A percentile compares a stretch with the other conserved stretches of the same genome.
phyloP scores from a whole-genome alignment of 2,113 vertebrate genomes.

The Ascaphus truei region DNA sequence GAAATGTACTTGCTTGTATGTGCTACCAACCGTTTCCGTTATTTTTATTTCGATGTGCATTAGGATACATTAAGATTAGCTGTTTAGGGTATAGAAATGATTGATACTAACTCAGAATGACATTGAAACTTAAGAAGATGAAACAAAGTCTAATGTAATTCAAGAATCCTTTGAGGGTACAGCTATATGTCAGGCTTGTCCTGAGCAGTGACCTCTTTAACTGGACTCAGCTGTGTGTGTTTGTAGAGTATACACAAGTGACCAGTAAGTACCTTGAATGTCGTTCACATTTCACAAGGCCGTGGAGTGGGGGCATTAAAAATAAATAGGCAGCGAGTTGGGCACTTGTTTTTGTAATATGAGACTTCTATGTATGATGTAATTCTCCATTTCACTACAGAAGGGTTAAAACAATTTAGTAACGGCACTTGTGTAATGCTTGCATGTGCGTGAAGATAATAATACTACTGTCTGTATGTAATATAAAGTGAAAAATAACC shows the following conservation, averaged over 20 bases:
- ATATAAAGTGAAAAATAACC: too few species aligned
- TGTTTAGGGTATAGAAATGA: too few species aligned
- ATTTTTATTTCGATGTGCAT: too few species aligned
- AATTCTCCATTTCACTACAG: neutral
- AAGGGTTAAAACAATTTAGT: neutral
- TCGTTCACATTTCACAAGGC: neutral
- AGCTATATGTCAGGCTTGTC: neutral
- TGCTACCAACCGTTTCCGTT: too few species aligned
- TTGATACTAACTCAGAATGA: too few species aligned
- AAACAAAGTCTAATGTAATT: neutral
- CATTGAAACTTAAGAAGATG: too few species aligned
- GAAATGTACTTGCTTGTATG: too few species aligned
- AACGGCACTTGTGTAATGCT: neutral
- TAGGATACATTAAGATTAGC: too few species aligned
- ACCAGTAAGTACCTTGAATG: neutral
- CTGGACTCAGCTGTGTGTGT: neutral
- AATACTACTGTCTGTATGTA: neutral
- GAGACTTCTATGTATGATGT: neutral
- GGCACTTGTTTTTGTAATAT: conserved; percentile 8
- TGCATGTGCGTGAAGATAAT: neutral
- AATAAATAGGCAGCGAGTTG: neutral
- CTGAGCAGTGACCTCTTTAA: neutral
- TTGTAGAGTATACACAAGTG: neutral
- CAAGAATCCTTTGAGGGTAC: neutral
- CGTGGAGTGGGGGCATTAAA: neutral